Conservation (phyloP, 1,140 invertebrate genomes). For the Drosophila kanapiae region DNA sequence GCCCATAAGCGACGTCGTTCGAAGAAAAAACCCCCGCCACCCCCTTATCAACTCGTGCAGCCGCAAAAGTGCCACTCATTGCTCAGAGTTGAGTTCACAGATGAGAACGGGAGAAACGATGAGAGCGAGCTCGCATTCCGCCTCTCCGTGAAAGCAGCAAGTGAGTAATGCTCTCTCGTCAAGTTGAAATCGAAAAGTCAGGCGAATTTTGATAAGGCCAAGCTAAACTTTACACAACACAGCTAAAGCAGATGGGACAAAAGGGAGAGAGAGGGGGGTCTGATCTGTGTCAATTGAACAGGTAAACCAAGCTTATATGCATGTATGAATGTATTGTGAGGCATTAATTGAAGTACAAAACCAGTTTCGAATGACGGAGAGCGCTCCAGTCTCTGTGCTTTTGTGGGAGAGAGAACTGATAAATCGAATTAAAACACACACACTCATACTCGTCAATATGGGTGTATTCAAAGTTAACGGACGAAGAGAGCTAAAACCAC, state of each 20-base stretch:
- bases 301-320: constrained; percentile 4
- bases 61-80: constrained; percentile 29
- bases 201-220: constrained; percentile 66
- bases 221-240: constrained; percentile 31
- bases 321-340: constrained; percentile 8
- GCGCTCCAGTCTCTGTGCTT: constrained; percentile 29
- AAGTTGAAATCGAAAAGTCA: constrained; percentile 17
- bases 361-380: constrained; percentile 75
- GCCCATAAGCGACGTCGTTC: constrained; percentile 36
- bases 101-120: neutral
- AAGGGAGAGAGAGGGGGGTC: neutral
- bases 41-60: constrained; percentile 12
- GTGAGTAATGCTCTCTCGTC: constrained; percentile 26
- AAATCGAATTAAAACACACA: constrained; percentile 71
- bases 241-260: constrained; percentile 8
- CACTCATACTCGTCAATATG: constrained; percentile 16
- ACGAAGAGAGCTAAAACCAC: constrained; percentile 25
- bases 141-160: constrained; percentile 6
- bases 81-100: constrained; percentile 14
- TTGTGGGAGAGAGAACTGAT: constrained; percentile 50
- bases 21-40: constrained; percentile 15
- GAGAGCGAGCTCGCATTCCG: neutral
- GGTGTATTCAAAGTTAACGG: constrained; percentile 44
- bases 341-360: constrained; percentile 71
- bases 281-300: constrained; percentile 20